Percentiles rank a stretch among this genome's conserved stretches.
Conservation (phyloP, 2,888 invertebrate genomes). For the Lepidocyrtoides sp. region DNA sequence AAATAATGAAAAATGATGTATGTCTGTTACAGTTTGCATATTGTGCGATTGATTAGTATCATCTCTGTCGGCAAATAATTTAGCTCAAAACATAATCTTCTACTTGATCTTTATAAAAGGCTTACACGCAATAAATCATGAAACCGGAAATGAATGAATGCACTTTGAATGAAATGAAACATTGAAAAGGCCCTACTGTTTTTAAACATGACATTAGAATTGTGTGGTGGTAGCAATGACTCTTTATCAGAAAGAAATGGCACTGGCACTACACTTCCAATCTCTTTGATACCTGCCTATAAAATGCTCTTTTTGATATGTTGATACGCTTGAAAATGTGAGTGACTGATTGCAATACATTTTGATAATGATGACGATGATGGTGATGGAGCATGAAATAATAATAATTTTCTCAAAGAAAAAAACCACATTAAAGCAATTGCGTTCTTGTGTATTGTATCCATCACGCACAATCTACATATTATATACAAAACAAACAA, state of each 20-base stretch:
- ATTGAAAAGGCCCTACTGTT: no score
- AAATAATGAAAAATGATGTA: no score
- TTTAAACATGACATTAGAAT: neutral
- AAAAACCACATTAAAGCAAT: neutral
- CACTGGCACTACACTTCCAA: neutral
- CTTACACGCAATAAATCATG: no score
- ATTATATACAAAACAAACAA: no score
- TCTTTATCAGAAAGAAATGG: neutral
- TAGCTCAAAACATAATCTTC: no score
- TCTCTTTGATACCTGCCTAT: neutral
- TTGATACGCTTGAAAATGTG: neutral
- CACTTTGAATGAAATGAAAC: neutral
- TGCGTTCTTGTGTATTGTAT: neutral
- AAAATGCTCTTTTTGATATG: neutral
- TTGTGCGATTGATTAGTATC: no score
- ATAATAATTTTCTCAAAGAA: constrained; percentile 58
- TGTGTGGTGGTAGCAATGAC: constrained; percentile 7
- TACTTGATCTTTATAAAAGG: no score
- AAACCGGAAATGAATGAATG: constrained; percentile 37
- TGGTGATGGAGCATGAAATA: constrained; percentile 67
- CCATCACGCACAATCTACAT: neutral
- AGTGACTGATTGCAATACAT: constrained; percentile 19
- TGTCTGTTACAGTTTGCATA: no score
- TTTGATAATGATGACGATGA: constrained; percentile 32
- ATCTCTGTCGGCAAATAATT: no score